Conservation (phyloP, 1,140 invertebrate species). For the Bombyx mori region ASM3026992v2 NC_085110.1:17122501-17123000, state of each 20-base stretch:
- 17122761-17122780: no score
- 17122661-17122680: slow-evolving; percentile 7
- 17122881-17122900: no score
- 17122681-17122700: slow-evolving; percentile 31
- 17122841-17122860: no score
- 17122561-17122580: slow-evolving; percentile 70
- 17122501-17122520: slow-evolving; percentile 54
- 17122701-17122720: slow-evolving; percentile 32
- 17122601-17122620: slow-evolving; percentile 38
- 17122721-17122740: slow-evolving; percentile 19
- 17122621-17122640: slow-evolving; percentile 17
- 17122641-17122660: slow-evolving; percentile 8
- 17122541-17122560: slow-evolving; percentile 57
- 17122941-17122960: no score
- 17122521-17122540: slow-evolving; percentile 62
- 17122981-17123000: no score
- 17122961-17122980: no score
- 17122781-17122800: no score
- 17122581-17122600: slow-evolving; percentile 62
- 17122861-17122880: no score
- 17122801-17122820: no score
- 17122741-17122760: not conserved
- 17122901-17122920: no score
- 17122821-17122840: no score
- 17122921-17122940: no score